Evolutionary conservation across 2,797 vertebrate genomes (phyloP).

Genomic region (Acanthiza pusilla): DNA sequence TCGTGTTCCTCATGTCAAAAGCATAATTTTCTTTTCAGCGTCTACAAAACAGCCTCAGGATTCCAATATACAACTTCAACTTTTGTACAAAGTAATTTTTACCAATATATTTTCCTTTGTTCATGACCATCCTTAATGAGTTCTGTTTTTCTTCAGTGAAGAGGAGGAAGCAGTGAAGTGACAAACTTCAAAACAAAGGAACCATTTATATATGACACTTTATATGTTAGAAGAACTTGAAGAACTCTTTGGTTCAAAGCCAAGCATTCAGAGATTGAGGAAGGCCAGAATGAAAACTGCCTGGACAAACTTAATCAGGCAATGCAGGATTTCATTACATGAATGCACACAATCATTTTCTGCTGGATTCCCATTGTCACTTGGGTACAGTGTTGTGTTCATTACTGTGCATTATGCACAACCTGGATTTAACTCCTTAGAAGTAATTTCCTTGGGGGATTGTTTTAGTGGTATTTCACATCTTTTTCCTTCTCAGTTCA

Average conservation of each 20-base stretch:
- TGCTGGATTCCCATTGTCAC: neutral
- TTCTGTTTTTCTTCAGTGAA: neutral
- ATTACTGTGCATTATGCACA: neutral
- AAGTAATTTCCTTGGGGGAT: neutral
- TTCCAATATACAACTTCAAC: neutral
- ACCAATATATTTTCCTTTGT: neutral
- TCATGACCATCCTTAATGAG: neutral
- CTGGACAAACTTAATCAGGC: slow-evolving; percentile 15
- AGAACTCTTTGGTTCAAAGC: slow-evolving; percentile 23
- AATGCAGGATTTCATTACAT: neutral
- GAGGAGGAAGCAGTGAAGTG: neutral
- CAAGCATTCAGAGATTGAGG: neutral
- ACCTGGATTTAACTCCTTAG: neutral
- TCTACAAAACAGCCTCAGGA: neutral
- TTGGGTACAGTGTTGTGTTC: neutral
- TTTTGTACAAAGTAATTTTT: neutral
- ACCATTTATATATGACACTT: slow-evolving; percentile 15
- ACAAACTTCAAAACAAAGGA: slow-evolving; percentile 36
- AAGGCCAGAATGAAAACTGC: neutral
- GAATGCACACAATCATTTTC: neutral
- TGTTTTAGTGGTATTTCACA: neutral
- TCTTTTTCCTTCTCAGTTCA: neutral
- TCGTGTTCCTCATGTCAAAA: neutral
- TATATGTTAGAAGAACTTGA: slow-evolving; percentile 7
- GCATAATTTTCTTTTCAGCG: neutral